These are phyloP conservation scores for Drosophila quadrilineata DNA, from an alignment of 1,140 invertebrate genomes.

Conservation along the genomic window DNA sequence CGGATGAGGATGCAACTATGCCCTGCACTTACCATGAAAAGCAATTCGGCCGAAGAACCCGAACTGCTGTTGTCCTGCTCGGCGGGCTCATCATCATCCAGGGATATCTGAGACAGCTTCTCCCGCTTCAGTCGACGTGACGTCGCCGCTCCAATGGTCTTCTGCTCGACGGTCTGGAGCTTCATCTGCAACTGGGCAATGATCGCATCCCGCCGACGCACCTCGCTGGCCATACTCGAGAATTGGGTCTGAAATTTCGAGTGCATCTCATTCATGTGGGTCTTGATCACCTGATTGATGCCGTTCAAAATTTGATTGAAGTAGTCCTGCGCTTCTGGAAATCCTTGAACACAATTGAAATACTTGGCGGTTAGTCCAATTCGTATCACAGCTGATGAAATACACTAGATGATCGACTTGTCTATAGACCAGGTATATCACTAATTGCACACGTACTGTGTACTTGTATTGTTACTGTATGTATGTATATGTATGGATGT, in stretches of 20 bases:
- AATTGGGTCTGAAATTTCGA: slow-evolving; percentile 87
- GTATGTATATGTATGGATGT: slow-evolving; percentile 9
- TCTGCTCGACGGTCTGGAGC: slow-evolving; percentile 59
- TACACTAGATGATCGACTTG: too few species aligned
- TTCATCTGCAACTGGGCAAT: slow-evolving; percentile 87
- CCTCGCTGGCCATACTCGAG: slow-evolving; percentile 88
- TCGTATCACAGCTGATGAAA: too few species aligned
- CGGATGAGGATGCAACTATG: neutral
- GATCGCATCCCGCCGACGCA: slow-evolving; percentile 88
- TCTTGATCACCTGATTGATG: slow-evolving; percentile 89
- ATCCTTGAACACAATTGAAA: slow-evolving; percentile 58
- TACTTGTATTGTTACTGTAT: slow-evolving; percentile 16
- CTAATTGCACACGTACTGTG: too few species aligned
- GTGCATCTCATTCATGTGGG: slow-evolving; percentile 86
- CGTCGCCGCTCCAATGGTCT: slow-evolving; percentile 11
- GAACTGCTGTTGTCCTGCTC: slow-evolving; percentile 77
- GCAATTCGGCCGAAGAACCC: slow-evolving; percentile 82
- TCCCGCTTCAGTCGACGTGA: slow-evolving; percentile 48
- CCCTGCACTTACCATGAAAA: slow-evolving; percentile 81
- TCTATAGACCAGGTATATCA: too few species aligned
- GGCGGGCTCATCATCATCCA: slow-evolving; percentile 71
- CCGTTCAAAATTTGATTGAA: slow-evolving; percentile 88
- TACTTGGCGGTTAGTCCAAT: too few species aligned
- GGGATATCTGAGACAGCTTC: slow-evolving; percentile 57
- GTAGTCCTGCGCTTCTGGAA: slow-evolving; percentile 87